Evolutionary conservation across 2,888 invertebrate genomes (phyloP).

Genomic region (Papilio protenor): DNA sequence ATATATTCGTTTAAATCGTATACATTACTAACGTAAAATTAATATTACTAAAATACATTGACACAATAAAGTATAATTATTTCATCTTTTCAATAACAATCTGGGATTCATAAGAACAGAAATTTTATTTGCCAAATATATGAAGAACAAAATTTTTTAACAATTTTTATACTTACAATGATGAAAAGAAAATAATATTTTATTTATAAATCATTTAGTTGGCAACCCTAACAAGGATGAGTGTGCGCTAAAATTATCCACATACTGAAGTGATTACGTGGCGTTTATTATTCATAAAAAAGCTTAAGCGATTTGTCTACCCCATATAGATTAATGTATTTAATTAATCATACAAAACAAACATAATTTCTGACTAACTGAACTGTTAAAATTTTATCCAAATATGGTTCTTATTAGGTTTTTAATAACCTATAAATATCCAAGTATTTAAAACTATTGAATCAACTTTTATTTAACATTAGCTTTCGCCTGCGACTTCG

Average conservation of each 20-base stretch:
- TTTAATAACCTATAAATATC: too few species aligned
- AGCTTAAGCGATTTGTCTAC: conserved; percentile 27
- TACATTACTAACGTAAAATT: background rate
- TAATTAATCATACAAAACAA: conserved; percentile 11
- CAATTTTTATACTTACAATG: too few species aligned
- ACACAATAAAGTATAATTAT: background rate
- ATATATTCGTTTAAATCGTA: background rate
- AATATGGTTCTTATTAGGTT: background rate
- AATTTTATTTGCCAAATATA: background rate
- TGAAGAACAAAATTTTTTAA: too few species aligned
- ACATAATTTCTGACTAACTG: conserved; percentile 9
- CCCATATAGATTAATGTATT: conserved; percentile 14
- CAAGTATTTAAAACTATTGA: too few species aligned
- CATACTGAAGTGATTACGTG: conserved; percentile 37
- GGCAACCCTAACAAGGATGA: conserved; percentile 39
- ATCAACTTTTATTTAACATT: too few species aligned
- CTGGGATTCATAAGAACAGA: too few species aligned
- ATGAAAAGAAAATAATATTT: background rate
- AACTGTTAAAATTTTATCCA: background rate
- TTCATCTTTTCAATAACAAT: background rate
- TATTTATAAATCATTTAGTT: background rate
- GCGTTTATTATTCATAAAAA: conserved; percentile 35
- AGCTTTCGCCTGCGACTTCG: too few species aligned
- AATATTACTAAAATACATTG: background rate
- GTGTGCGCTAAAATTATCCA: conserved; percentile 25